These are phyloP conservation scores for Atherix ibis DNA, from an alignment of 2,888 invertebrate genomes.

Conservation along the genomic window DNA sequence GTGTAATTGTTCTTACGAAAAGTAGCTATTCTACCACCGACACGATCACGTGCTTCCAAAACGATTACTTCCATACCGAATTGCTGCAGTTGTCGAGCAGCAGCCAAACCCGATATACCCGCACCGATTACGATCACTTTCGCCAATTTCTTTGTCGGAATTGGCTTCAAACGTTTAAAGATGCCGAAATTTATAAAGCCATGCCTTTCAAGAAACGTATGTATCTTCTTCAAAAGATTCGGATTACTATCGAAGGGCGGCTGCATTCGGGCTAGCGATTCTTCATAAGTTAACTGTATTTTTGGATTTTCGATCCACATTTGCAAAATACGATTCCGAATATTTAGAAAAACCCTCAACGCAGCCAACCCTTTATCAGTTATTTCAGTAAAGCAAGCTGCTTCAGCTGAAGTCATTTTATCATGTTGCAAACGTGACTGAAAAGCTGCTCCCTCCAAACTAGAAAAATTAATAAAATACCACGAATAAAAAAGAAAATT, in stretches of 20 bases:
- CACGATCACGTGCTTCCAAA: constrained; percentile 74
- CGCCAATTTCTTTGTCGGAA: constrained; percentile 46
- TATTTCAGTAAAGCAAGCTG: constrained; percentile 84
- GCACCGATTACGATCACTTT: constrained; percentile 41
- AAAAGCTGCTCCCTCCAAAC: constrained; percentile 84
- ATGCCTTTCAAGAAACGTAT: constrained; percentile 85
- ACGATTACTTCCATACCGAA: constrained; percentile 94
- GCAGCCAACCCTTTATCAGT: constrained; percentile 66
- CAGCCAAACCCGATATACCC: constrained; percentile 88
- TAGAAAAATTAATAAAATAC: constrained; percentile 20
- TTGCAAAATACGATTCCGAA: constrained; percentile 79
- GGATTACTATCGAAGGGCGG: constrained; percentile 89
- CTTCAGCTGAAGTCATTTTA: constrained; percentile 86
- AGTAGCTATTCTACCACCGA: constrained; percentile 93
- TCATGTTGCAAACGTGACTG: constrained; percentile 88
- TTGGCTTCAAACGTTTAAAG: constrained; percentile 70
- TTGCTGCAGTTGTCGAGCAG: constrained; percentile 85
- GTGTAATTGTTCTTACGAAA: constrained; percentile 64
- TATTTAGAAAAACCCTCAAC: constrained; percentile 77
- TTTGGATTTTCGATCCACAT: constrained; percentile 94
- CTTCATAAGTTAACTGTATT: constrained; percentile 71
- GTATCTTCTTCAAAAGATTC: constrained; percentile 64
- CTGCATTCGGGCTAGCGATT: constrained; percentile 64
- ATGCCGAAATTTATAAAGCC: constrained; percentile 97
- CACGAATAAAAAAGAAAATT: neutral